Evolutionary conservation across 1,140 invertebrate species (phyloP), one percentile per base, ranked within the genome.

Genomic region (Homalodisca vitripennis): DNA sequence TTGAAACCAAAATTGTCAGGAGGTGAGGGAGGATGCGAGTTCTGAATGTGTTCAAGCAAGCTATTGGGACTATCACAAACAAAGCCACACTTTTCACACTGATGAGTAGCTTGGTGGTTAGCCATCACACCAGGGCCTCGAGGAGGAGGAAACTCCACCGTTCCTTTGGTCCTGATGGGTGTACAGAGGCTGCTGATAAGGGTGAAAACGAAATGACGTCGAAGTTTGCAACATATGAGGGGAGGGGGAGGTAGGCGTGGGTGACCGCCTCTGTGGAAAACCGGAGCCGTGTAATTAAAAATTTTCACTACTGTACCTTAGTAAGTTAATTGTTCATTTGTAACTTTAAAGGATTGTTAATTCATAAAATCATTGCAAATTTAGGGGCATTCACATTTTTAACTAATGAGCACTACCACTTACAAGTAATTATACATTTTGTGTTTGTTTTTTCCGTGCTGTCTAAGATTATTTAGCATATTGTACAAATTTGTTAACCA

Each of bases 11-110:
- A 66, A 60, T 80, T 79, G 0, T 83, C 29, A 69, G 79, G 74
- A 1, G 82, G 82, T 1, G 84, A 85, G 2, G 82, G 83, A 0
- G 88, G 85, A 74, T 93, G 91, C 62, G 82, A 87, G 1, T 86
- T 81, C 65, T 87, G 85, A 10, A 86, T 82, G 73, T 92, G 91
- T 70, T 92, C 91, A 57, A 85, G 84, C 17, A 92, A 78, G 73
- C 87, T 86, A 17, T 84, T 81, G 12, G 86, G 85, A 60, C 89
- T 89, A 70, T 91, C 89, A 76, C 86, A 91, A 31, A 91, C 85
- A 66, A 85, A 87, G 31, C 90, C 90, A 75, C 91, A 92, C 74
- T 92, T 92, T 70, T 92, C 91, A 77, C 91, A 92, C 73, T 91
- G 89, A 72, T 88, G 82, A 0, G 86, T 86, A 41, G 86, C 86